phyloP scores from a whole-genome alignment of 2,113 vertebrate genomes.

The Nothoprocta perdicaria region DNA sequence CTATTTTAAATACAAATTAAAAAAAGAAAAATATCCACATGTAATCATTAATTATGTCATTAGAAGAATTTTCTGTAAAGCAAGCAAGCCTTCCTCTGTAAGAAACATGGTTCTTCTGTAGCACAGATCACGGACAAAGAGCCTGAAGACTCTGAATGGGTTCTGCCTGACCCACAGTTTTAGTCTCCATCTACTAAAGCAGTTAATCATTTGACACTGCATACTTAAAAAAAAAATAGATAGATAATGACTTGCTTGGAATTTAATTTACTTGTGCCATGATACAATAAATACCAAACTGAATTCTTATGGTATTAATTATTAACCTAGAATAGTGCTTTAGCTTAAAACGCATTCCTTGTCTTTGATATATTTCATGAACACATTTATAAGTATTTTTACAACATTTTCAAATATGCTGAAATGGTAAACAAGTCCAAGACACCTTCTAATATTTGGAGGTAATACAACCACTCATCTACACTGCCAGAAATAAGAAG shows the following conservation, averaged over 20 bases:
- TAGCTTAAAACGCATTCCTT: constrained; percentile 8
- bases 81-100: not conserved
- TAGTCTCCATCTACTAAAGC: not conserved
- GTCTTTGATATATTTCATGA: not conserved
- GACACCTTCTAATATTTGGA: not conserved
- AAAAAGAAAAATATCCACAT: not conserved
- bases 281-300: constrained; percentile 15
- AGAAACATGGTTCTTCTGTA: not conserved
- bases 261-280: constrained; percentile 42
- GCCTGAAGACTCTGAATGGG: not conserved
- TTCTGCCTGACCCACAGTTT: not conserved
- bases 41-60: not conserved
- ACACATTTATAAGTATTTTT: not conserved
- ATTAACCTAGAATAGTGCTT: constrained; percentile 16
- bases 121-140: not conserved
- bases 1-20: not conserved
- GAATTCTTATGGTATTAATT: constrained; percentile 38
- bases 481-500: not conserved
- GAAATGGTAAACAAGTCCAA: not conserved
- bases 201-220: constrained; percentile 47
- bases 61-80: not conserved
- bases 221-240: not conserved
- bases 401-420: not conserved
- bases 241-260: constrained; percentile 17
- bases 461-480: not conserved